These are phyloP conservation scores for Heteromyza rotundicornis DNA, from an alignment of 2,888 invertebrate genomes.

Conservation along the genomic window DNA sequence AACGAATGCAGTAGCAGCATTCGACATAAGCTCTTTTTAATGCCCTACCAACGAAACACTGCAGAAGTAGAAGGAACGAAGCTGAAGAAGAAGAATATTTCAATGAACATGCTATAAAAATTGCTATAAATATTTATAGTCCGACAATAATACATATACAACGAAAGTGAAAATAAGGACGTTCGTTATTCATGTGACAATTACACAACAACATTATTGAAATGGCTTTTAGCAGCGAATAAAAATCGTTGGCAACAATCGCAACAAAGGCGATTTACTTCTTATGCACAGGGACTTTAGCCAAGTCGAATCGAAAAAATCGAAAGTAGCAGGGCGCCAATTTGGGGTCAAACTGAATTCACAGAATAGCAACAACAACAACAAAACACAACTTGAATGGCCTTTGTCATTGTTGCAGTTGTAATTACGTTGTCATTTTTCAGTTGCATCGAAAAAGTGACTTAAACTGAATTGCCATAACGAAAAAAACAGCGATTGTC, in stretches of 20 bases:
- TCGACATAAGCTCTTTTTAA: too few relatives aligned
- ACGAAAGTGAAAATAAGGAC: slow-evolving; percentile 20
- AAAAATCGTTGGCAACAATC: not conserved
- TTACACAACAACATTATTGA: too few relatives aligned
- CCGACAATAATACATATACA: slow-evolving; percentile 40
- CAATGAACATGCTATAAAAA: not conserved
- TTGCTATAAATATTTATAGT: slow-evolving; percentile 33
- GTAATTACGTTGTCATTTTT: not conserved
- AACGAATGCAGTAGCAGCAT: too few relatives aligned
- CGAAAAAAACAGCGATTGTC: too few relatives aligned
- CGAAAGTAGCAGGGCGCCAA: not conserved
- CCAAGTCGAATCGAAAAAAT: too few relatives aligned
- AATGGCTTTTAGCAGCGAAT: not conserved
- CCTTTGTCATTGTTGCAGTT: not conserved
- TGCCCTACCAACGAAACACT: too few relatives aligned
- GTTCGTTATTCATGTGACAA: not conserved
- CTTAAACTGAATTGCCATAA: too few relatives aligned
- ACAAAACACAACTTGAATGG: too few relatives aligned
- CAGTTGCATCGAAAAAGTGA: too few relatives aligned
- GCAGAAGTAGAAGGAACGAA: too few relatives aligned
- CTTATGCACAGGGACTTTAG: not conserved
- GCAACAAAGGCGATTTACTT: too few relatives aligned
- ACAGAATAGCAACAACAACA: not conserved
- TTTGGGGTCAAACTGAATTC: not conserved
- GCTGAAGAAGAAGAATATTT: too few relatives aligned